Evolutionary conservation across 2,888 invertebrate species (phyloP).

Genomic region (Microchrysa polita): DNA sequence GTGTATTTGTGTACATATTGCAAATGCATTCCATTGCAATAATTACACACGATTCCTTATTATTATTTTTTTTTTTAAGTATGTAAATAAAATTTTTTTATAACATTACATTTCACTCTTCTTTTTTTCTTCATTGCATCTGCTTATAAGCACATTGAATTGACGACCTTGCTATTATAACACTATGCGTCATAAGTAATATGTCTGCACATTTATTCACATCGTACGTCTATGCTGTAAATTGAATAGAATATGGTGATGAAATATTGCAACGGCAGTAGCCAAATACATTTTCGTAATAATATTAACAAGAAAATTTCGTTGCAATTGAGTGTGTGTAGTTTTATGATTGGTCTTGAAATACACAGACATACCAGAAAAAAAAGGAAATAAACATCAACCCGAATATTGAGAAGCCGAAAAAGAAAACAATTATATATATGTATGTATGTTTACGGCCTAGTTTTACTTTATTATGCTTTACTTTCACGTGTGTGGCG

Average conservation of each 20-base stretch:
- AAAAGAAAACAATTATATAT: not conserved
- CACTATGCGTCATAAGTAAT: no score
- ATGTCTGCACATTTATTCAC: no score
- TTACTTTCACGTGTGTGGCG: not conserved
- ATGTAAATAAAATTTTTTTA: not conserved
- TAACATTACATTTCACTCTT: not conserved
- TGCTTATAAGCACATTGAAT: constrained; percentile 14
- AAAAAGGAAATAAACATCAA: constrained; percentile 6
- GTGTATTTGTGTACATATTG: no score
- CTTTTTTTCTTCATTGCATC: not conserved
- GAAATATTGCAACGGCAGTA: constrained; percentile 11
- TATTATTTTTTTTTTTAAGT: no score
- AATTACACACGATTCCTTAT: no score
- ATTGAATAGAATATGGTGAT: not conserved
- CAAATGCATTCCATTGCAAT: no score
- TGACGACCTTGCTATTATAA: constrained; percentile 21
- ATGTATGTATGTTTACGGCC: not conserved
- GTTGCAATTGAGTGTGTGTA: not conserved
- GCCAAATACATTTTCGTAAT: constrained; percentile 9
- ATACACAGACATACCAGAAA: no score
- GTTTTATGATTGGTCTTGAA: constrained; percentile 17
- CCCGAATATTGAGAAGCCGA: not conserved
- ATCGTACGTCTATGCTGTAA: not conserved
- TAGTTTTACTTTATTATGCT: not conserved
- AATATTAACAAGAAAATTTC: constrained; percentile 27